Evolutionary conservation across 1,140 invertebrate genomes (phyloP).

Genomic region (Drosophila nikananu): DNA sequence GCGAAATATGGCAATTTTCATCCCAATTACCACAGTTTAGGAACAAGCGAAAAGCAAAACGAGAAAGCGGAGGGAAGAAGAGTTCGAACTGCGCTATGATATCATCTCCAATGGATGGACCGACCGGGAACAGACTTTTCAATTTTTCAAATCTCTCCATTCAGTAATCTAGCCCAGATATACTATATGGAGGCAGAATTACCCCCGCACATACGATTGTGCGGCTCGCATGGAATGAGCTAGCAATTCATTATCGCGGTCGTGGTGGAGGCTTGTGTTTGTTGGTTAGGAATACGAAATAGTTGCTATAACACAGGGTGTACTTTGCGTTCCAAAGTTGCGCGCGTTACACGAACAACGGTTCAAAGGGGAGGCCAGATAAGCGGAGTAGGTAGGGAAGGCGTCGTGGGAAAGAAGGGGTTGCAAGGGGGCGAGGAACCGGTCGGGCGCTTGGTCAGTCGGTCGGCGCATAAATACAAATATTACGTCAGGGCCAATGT

Average conservation of each 20-base stretch:
- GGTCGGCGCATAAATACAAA: slow-evolving; percentile 20
- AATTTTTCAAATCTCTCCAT: slow-evolving; percentile 5
- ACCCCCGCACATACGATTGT: not conserved
- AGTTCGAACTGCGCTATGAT: slow-evolving; percentile 21
- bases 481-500: slow-evolving; percentile 13
- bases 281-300: slow-evolving; percentile 31
- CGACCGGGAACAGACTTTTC: not conserved
- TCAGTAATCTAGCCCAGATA: slow-evolving; percentile 21
- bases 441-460: slow-evolving; percentile 11
- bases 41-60: not conserved
- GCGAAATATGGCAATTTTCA: slow-evolving; percentile 18
- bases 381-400: not conserved
- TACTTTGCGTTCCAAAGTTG: slow-evolving; percentile 11
- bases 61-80: not conserved
- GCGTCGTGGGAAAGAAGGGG: no score
- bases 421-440: slow-evolving; percentile 5
- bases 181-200: slow-evolving; percentile 12
- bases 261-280: slow-evolving; percentile 22
- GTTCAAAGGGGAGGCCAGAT: slow-evolving; percentile 4
- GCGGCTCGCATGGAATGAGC: slow-evolving; percentile 44
- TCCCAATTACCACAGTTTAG: slow-evolving; percentile 10
- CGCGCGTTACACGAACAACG: slow-evolving; percentile 15
- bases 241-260: slow-evolving; percentile 49
- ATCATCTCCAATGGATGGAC: slow-evolving; percentile 11
- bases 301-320: slow-evolving; percentile 16